These are phyloP conservation scores for Homarus americanus DNA, from an alignment of 1,140 invertebrate genomes.

Conservation along the genomic window DNA sequence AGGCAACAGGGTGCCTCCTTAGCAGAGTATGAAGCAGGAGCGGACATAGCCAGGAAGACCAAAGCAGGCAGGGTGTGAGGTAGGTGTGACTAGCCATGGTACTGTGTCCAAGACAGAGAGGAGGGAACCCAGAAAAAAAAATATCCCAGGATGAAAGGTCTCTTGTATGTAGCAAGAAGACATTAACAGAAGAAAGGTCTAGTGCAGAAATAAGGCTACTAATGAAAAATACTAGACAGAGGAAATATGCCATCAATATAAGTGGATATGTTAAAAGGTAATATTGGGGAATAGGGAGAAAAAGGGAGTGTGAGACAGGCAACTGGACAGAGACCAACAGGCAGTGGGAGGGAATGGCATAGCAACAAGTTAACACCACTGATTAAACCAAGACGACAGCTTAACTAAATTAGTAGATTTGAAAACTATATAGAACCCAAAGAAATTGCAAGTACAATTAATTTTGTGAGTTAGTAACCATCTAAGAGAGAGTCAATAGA, in stretches of 20 bases:
- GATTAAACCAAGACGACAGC: neutral
- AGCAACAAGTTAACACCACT: too few relatives aligned
- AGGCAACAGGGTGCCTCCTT: slow-evolving; percentile 95
- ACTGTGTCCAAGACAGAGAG: slow-evolving; percentile 75
- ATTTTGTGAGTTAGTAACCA: too few relatives aligned
- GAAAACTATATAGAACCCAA: too few relatives aligned
- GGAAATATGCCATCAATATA: neutral
- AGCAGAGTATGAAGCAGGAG: slow-evolving; percentile 97
- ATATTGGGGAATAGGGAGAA: neutral
- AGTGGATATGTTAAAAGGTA: neutral
- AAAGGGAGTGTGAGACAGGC: too few relatives aligned
- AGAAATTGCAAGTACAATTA: too few relatives aligned
- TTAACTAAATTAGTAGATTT: too few relatives aligned
- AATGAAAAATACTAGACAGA: neutral
- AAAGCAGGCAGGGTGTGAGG: slow-evolving; percentile 67
- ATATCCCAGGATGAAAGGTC: neutral
- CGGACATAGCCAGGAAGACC: slow-evolving; percentile 94
- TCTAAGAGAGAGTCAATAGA: too few relatives aligned
- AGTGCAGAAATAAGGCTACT: neutral
- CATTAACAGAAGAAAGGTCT: neutral
- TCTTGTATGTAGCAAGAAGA: neutral
- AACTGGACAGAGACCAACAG: too few relatives aligned
- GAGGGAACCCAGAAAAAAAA: neutral
- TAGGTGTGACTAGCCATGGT: slow-evolving; percentile 73
- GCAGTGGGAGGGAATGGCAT: too few relatives aligned